A percentile compares a stretch with the other conserved stretches of the same genome.
Evolutionary conservation across 2,888 invertebrate genomes (phyloP).

Genomic region (Osmoderma eremita): DNA sequence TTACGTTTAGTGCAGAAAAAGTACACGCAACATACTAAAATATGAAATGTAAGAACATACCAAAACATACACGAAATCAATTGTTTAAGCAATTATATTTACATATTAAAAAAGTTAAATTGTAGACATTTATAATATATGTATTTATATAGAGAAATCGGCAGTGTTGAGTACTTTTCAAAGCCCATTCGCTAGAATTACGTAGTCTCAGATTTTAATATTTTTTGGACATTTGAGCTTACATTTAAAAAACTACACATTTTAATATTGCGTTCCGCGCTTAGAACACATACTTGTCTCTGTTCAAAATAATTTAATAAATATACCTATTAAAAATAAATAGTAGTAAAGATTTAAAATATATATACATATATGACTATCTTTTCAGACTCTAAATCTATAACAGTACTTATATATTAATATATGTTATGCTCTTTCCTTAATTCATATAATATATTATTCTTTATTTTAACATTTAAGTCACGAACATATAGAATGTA

Average conservation of each 20-base stretch:
- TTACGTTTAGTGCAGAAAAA: slow-evolving; percentile 51
- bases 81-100: slow-evolving; percentile 36
- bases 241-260: slow-evolving; percentile 39
- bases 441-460: slow-evolving; percentile 37
- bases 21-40: slow-evolving; percentile 51
- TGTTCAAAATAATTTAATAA: slow-evolving; percentile 40
- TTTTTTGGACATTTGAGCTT: slow-evolving; percentile 57
- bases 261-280: slow-evolving; percentile 17
- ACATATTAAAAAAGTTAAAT: slow-evolving; percentile 40
- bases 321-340: slow-evolving; percentile 48
- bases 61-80: slow-evolving; percentile 40
- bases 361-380: slow-evolving; percentile 52
- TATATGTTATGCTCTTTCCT: slow-evolving; percentile 28
- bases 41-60: slow-evolving; percentile 49
- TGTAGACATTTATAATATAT: slow-evolving; percentile 39
- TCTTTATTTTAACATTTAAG: slow-evolving; percentile 45
- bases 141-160: slow-evolving; percentile 58
- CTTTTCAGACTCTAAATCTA: slow-evolving; percentile 52
- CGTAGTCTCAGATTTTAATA: slow-evolving; percentile 50
- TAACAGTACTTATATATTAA: slow-evolving; percentile 56
- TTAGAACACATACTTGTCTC: slow-evolving; percentile 12
- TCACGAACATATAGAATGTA: slow-evolving; percentile 52
- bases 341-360: slow-evolving; percentile 47
- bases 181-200: slow-evolving; percentile 55
- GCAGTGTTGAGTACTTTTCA: slow-evolving; percentile 60